Evolutionary conservation across 2,113 vertebrate species (phyloP), one percentile per base, ranked within the genome.

Genomic region (Hyperoodon ampullatus): DNA sequence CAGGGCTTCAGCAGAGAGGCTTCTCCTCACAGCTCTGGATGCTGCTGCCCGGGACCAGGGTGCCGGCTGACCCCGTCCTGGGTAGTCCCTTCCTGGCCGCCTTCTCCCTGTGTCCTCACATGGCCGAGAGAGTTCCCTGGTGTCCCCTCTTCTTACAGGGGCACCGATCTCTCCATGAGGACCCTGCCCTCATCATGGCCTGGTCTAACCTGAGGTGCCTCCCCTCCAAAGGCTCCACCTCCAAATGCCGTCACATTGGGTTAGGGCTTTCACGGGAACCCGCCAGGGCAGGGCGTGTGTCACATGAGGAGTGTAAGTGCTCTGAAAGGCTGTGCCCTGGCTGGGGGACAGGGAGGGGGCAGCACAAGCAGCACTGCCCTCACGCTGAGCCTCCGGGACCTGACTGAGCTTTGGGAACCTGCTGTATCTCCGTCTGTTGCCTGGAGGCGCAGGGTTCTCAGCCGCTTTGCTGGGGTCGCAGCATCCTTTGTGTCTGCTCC

Each of bases 11-110:
- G 55, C 55, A 1, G 2, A 71, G 26, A 24, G 44, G 23, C 30
- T 6, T 7, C 1, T 19, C 24, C 61, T 47, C 39, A 12, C 6
- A 28, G 39, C 8, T 8, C 6, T 16, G 12, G 23, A 44, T 4
- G 44, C 21, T 7, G 35, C 9, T 1, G 26, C 24, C 65, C 6
- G 16, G 2, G 50, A 13, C 8, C 5, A 6, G 5, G 18, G 10
- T 23, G 4, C 12, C 4, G 5, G 61, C 28, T 15, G 63, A 65
- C 28, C 13, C 63, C 0, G 12, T 30, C 63, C 63, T 30, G 5
- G 28, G 28, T 5, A 65, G 63, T 6, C 28, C 63, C 13, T 30
- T 65, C 63, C 63, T 65, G 63, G 2, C 6, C 2, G 0, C 55
- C 53, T 53, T 53, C 53, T 53, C 15, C 53, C 53, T 53, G 55